These are phyloP conservation scores for Meloidogyne floridensis DNA, from an alignment of 1,140 invertebrate species.

Conservation along the genomic window DNA sequence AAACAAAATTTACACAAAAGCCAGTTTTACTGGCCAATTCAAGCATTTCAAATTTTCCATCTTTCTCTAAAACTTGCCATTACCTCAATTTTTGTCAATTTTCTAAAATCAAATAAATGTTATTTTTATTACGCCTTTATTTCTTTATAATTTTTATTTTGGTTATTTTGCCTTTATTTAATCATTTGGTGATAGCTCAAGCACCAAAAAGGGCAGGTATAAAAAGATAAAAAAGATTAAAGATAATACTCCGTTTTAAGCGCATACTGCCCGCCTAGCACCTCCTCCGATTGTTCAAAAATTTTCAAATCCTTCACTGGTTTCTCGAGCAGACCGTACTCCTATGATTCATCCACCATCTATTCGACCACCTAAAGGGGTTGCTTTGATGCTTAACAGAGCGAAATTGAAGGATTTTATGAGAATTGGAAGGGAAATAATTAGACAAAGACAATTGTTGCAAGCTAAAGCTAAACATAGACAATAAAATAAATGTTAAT, in stretches of 20 bases:
- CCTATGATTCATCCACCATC: conserved; percentile 28
- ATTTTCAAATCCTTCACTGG: background rate
- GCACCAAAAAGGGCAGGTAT: background rate
- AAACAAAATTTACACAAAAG: background rate
- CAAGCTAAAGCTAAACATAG: conserved; percentile 2
- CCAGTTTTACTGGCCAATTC: background rate
- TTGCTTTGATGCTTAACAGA: conserved; percentile 30
- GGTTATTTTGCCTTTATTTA: background rate
- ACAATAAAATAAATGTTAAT: background rate
- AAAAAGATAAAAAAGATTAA: background rate
- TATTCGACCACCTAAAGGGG: conserved; percentile 43
- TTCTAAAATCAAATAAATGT: background rate
- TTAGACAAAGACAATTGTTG: background rate
- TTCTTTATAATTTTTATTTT: background rate
- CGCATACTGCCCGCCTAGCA: background rate
- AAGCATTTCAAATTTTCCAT: background rate
- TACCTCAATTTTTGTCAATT: background rate
- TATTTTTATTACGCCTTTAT: background rate
- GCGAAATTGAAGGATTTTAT: conserved; percentile 45
- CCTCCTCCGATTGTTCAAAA: background rate
- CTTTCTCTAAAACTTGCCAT: background rate
- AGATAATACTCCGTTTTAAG: background rate
- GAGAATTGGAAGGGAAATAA: conserved; percentile 27
- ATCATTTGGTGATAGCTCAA: background rate
- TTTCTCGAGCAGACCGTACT: background rate